Conservation (phyloP, 2,113 vertebrate species). For the Heloderma charlesbogerti region DNA sequence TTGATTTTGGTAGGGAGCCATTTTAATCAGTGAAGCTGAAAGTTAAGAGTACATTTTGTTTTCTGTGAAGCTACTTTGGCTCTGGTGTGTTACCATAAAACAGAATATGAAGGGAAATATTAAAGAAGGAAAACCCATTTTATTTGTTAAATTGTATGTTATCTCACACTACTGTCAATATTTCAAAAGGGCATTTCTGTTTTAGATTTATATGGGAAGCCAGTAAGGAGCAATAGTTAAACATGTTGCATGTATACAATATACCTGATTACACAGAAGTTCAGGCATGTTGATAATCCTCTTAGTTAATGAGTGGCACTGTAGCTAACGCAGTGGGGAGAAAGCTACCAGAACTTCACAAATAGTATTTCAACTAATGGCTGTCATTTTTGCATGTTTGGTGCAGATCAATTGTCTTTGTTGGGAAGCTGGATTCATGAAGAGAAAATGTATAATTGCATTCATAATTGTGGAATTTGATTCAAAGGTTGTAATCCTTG, state of each 20-base stretch:
- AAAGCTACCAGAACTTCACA: not conserved
- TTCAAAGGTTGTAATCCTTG: constrained; percentile 43
- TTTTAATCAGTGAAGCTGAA: not conserved
- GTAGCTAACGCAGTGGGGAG: constrained; percentile 16
- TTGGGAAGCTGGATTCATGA: constrained; percentile 22
- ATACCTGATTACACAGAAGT: not conserved
- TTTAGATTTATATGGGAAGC: not conserved
- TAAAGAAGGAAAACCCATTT: not conserved
- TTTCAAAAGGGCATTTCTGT: not conserved
- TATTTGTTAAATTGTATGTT: not conserved
- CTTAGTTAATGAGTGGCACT: constrained; percentile 4
- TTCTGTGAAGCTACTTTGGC: not conserved
- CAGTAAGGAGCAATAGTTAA: not conserved
- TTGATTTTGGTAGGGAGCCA: not conserved
- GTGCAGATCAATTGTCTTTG: constrained; percentile 1
- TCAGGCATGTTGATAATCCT: not conserved
- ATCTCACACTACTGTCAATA: not conserved
- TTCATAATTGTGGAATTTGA: constrained; percentile 53
- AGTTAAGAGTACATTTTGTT: not conserved
- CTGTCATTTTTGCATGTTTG: constrained; percentile 14
- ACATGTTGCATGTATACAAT: constrained; percentile 2
- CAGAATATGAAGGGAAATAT: not conserved
- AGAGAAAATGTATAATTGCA: constrained; percentile 53
- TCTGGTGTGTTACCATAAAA: not conserved
- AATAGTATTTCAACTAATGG: not conserved